phyloP scores from a whole-genome alignment of 2,888 invertebrate species.

The Girardia tigrina region DNA sequence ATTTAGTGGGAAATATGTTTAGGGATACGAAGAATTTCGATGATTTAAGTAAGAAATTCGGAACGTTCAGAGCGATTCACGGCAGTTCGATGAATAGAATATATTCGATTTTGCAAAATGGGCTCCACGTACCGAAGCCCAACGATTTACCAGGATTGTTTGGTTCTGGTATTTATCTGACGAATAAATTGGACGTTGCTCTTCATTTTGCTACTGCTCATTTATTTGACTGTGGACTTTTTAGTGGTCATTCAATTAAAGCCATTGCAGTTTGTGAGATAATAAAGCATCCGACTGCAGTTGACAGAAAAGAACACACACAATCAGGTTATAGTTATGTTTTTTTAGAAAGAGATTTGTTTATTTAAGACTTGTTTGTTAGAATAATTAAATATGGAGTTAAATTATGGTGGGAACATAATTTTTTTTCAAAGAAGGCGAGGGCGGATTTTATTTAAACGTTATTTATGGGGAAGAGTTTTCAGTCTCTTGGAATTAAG shows the following conservation, averaged over 20 bases:
- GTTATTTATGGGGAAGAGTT: too few relatives aligned
- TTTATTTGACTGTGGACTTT: neutral
- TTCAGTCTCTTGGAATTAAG: too few relatives aligned
- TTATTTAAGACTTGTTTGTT: too few relatives aligned
- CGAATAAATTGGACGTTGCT: slow-evolving; percentile 11
- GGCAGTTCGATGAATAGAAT: neutral
- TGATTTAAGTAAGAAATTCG: neutral
- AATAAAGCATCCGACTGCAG: neutral
- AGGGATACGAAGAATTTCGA: neutral
- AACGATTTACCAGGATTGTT: neutral
- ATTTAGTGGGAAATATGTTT: neutral
- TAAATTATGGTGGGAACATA: too few relatives aligned
- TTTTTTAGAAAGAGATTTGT: too few relatives aligned
- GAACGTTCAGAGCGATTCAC: neutral
- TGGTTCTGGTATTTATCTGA: slow-evolving; percentile 23
- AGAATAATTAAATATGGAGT: too few relatives aligned
- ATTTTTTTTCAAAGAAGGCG: too few relatives aligned
- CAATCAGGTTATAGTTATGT: too few relatives aligned
- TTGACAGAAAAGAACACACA: neutral
- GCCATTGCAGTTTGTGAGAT: neutral
- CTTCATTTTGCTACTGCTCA: neutral
- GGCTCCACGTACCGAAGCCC: neutral
- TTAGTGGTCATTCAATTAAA: neutral
- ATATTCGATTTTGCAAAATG: neutral
- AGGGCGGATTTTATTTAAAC: too few relatives aligned